Conservation (phyloP, 2,888 invertebrate species). For the Platycheirus rosarum region DNA sequence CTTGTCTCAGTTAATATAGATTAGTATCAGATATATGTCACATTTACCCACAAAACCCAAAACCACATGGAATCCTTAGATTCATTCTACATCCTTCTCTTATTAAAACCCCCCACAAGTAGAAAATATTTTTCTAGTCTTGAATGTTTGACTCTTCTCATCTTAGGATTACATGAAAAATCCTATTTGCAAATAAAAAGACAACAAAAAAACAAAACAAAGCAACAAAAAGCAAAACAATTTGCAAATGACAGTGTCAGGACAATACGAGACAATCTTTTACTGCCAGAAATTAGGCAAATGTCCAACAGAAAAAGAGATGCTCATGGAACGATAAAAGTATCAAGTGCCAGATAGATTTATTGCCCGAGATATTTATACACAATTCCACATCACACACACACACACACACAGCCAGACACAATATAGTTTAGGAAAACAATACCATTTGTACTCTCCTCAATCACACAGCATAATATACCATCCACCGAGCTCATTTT, state of each 20-base stretch:
- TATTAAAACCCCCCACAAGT: neutral
- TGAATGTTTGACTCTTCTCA: slow-evolving; percentile 9
- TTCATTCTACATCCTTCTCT: neutral
- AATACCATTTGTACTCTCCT: slow-evolving; percentile 42
- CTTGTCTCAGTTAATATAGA: no score
- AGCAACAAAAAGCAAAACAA: slow-evolving; percentile 11
- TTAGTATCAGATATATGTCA: neutral
- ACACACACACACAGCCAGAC: neutral
- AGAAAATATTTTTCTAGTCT: neutral
- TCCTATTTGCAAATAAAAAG: neutral
- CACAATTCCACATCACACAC: slow-evolving; percentile 13
- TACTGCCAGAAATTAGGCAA: slow-evolving; percentile 43
- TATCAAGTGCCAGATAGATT: slow-evolving; percentile 53
- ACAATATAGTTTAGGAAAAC: slow-evolving; percentile 31
- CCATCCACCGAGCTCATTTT: slow-evolving; percentile 49
- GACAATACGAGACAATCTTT: slow-evolving; percentile 35
- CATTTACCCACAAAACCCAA: neutral
- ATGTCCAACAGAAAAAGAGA: slow-evolving; percentile 39
- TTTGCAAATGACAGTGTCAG: slow-evolving; percentile 34
- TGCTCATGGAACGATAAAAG: slow-evolving; percentile 39
- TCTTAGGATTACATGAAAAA: neutral
- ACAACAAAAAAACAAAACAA: neutral
- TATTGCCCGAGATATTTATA: slow-evolving; percentile 37
- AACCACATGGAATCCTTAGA: neutral
- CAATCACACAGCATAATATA: slow-evolving; percentile 43